These are phyloP conservation scores for Mustela nigripes DNA, from an alignment of 2,113 vertebrate species.

Conservation along the genomic window DNA sequence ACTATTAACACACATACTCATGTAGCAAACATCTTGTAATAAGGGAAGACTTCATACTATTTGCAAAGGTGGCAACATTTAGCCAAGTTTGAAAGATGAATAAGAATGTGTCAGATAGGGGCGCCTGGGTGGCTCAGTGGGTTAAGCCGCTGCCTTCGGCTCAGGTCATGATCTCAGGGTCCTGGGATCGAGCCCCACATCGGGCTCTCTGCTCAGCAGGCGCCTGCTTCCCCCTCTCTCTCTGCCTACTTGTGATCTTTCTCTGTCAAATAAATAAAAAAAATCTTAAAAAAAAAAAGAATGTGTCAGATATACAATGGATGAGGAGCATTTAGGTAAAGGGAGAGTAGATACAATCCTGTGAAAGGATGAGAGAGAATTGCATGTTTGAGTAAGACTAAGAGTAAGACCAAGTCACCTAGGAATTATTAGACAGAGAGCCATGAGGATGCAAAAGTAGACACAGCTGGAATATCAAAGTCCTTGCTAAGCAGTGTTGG, in stretches of 20 bases:
- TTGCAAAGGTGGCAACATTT: neutral
- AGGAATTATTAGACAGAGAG: neutral
- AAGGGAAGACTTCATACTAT: neutral
- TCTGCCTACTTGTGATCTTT: no score
- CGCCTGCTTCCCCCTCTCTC: no score
- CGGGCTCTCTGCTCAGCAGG: no score
- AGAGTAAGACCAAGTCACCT: neutral
- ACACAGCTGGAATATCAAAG: neutral
- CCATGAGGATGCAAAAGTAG: neutral
- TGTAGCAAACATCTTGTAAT: neutral
- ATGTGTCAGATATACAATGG: neutral
- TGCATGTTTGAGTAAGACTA: neutral
- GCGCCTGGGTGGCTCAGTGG: no score
- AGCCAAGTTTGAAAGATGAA: neutral
- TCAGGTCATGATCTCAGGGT: no score
- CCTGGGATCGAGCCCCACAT: no score
- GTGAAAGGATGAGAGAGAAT: neutral
- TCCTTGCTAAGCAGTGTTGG: neutral
- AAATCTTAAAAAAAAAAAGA: neutral
- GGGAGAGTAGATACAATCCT: neutral
- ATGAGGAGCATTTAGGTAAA: neutral
- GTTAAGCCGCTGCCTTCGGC: no score
- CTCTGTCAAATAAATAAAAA: no score
- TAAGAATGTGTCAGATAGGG: neutral
- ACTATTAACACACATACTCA: neutral